phyloP scores from a whole-genome alignment of 2,888 invertebrate genomes.

The Lasioglossum zephyrum region DNA sequence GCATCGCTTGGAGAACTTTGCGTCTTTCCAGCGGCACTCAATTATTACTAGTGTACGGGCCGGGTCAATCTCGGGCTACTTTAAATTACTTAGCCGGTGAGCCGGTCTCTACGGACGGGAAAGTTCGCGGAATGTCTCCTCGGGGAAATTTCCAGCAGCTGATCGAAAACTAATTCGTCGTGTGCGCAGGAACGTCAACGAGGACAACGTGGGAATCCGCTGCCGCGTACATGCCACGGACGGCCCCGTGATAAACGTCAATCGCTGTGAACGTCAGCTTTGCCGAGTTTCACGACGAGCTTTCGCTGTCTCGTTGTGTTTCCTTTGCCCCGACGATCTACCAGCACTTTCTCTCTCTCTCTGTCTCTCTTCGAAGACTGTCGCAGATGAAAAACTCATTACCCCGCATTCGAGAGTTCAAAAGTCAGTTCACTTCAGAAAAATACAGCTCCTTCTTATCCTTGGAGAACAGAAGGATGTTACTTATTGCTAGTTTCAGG shows the following conservation, averaged over 20 bases:
- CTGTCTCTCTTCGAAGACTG: not conserved
- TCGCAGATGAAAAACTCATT: slow-evolving; percentile 10
- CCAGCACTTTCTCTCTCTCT: not conserved
- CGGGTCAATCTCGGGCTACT: slow-evolving; percentile 73
- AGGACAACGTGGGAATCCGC: slow-evolving; percentile 15
- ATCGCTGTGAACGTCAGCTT: slow-evolving; percentile 44
- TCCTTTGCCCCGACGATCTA: not conserved
- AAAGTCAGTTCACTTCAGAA: not conserved
- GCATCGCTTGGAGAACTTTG: slow-evolving; percentile 35
- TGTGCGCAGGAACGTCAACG: slow-evolving; percentile 43
- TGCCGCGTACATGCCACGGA: not conserved
- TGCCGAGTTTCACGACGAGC: not conserved
- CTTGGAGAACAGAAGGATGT: not conserved
- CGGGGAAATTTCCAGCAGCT: slow-evolving; percentile 69
- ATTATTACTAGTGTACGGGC: slow-evolving; percentile 70
- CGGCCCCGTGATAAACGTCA: slow-evolving; percentile 38
- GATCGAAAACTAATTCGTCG: slow-evolving; percentile 74
- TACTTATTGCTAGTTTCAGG: not conserved
- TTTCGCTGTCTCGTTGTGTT: not conserved
- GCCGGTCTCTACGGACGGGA: slow-evolving; percentile 53
- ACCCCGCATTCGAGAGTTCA: not conserved
- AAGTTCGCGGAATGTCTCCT: slow-evolving; percentile 49
- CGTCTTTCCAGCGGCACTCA: slow-evolving; percentile 61
- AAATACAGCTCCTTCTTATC: not conserved
- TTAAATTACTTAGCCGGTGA: slow-evolving; percentile 73